These are phyloP conservation scores for Cybosia mesomella DNA, from an alignment of 2,888 invertebrate species.

Conservation along the genomic window DNA sequence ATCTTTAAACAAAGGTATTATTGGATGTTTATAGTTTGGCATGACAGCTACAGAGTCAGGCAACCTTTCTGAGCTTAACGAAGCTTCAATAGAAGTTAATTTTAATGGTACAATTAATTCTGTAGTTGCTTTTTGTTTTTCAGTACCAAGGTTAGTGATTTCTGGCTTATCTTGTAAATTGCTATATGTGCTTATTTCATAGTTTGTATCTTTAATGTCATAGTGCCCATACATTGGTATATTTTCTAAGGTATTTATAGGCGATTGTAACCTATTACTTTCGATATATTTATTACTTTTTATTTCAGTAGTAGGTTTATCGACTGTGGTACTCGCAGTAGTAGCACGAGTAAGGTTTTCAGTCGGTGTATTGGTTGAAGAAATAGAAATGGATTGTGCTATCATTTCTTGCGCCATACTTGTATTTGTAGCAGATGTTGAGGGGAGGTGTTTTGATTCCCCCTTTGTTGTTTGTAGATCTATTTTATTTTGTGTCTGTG, in stretches of 20 bases:
- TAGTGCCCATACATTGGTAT: slow-evolving; percentile 14
- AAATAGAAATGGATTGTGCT: background rate
- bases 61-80: slow-evolving; percentile 25
- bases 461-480: background rate
- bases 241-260: background rate
- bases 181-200: background rate
- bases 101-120: slow-evolving; percentile 34
- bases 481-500: slow-evolving; percentile 2
- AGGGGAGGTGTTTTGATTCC: background rate
- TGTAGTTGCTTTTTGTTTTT: slow-evolving; percentile 19
- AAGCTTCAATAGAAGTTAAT: slow-evolving; percentile 17
- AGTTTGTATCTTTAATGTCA: background rate
- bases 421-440: background rate
- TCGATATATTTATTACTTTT: background rate
- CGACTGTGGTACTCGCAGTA: background rate
- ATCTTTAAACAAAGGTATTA: slow-evolving; percentile 33
- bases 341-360: background rate
- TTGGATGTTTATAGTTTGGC: slow-evolving; percentile 12
- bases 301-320: background rate
- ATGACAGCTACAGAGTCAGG: slow-evolving; percentile 19
- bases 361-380: background rate
- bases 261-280: background rate
- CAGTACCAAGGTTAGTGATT: slow-evolving; percentile 4
- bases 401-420: background rate
- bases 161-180: background rate